Conservation (phyloP, 1,140 invertebrate species). For the Pseudomyrmex flavicornis region DNA sequence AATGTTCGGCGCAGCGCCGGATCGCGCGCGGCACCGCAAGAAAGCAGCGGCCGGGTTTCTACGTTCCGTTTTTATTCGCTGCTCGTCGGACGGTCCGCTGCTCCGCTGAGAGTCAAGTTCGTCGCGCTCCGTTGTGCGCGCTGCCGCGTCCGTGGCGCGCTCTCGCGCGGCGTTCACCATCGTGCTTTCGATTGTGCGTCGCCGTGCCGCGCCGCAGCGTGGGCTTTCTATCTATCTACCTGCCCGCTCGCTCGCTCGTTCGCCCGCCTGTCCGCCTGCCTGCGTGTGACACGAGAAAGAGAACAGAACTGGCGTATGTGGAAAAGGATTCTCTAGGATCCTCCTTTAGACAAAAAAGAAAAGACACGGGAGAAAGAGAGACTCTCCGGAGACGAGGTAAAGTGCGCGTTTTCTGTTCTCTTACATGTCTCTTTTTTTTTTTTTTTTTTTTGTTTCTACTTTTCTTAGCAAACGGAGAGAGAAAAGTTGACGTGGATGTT, state of each 20-base stretch:
- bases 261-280: too few species aligned
- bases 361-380: constrained; percentile 14
- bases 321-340: too few species aligned
- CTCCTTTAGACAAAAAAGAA: too few species aligned
- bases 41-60: constrained; percentile 64
- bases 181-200: constrained; percentile 66
- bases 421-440: neutral
- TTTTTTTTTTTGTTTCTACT: too few species aligned
- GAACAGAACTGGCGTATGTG: neutral
- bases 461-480: too few species aligned
- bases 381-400: constrained; percentile 25
- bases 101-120: constrained; percentile 73
- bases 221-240: constrained; percentile 5
- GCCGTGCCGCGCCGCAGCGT: constrained; percentile 39
- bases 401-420: neutral
- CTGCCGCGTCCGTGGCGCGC: constrained; percentile 62
- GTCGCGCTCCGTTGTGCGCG: constrained; percentile 72
- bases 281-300: constrained; percentile 20
- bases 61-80: constrained; percentile 70
- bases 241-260: neutral
- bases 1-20: constrained; percentile 46
- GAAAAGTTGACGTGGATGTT: too few species aligned
- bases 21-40: constrained; percentile 59
- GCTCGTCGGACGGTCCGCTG: constrained; percentile 71
- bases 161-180: constrained; percentile 66